Evolutionary conservation across 2,888 invertebrate species (phyloP).

Genomic region (Drosophila testacea): DNA sequence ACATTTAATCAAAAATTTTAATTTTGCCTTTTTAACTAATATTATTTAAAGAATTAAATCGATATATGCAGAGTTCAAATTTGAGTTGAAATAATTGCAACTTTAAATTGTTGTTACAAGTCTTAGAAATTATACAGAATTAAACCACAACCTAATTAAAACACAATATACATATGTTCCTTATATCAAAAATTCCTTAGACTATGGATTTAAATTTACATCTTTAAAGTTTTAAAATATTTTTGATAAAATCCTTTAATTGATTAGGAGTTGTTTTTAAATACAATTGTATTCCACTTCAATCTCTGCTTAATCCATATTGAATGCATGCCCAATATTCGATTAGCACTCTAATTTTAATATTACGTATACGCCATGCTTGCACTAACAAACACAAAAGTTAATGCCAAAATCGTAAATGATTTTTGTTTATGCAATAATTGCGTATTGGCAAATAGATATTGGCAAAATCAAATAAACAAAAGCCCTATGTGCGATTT

Average conservation of each 20-base stretch:
- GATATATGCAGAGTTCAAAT: too few relatives aligned
- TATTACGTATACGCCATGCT: constrained; percentile 29
- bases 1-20: too few relatives aligned
- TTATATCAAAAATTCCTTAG: too few relatives aligned
- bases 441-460: constrained; percentile 13
- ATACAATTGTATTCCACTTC: not conserved
- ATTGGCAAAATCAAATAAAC: constrained; percentile 11
- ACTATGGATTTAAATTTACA: too few relatives aligned
- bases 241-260: not conserved
- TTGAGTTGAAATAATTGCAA: too few relatives aligned
- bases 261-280: not conserved
- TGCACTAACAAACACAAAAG: not conserved
- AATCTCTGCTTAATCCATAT: not conserved
- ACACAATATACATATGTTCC: too few relatives aligned
- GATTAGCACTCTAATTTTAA: not conserved
- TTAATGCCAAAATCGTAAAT: not conserved
- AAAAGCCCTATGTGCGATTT: not conserved
- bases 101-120: too few relatives aligned
- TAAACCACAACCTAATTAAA: too few relatives aligned
- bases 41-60: too few relatives aligned
- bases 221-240: not conserved
- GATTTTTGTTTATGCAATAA: constrained; percentile 15
- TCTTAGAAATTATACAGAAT: too few relatives aligned
- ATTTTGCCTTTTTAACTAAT: too few relatives aligned
- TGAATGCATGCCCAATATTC: not conserved